Conservation (phyloP, 2,888 invertebrate genomes). For the Oligia strigilis region DNA sequence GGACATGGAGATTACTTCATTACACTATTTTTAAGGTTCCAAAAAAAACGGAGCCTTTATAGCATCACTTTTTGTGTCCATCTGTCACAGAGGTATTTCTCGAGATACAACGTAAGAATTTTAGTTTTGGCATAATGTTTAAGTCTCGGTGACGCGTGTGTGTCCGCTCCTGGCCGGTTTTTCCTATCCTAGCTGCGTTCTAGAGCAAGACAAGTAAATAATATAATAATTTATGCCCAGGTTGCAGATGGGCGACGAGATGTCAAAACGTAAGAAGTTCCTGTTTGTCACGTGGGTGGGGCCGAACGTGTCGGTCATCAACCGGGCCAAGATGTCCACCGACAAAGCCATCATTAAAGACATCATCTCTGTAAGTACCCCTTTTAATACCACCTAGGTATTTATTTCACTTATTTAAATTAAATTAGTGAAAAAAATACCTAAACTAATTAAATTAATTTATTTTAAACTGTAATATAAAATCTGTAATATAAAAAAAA, state of each 20-base stretch:
- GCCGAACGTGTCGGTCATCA: conserved; percentile 93
- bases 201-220: not conserved
- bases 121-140: not conserved
- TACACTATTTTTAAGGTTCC: too few species aligned
- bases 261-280: conserved; percentile 95
- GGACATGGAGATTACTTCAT: not conserved
- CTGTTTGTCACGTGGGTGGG: conserved; percentile 95
- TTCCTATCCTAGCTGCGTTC: not conserved
- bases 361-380: conserved; percentile 92
- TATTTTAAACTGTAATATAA: not conserved
- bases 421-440: too few species aligned
- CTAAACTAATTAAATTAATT: not conserved
- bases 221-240: conserved; percentile 70
- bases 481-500: not conserved
- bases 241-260: conserved; percentile 95
- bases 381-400: not conserved
- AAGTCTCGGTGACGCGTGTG: not conserved
- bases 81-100: not conserved
- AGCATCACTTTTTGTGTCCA: too few species aligned
- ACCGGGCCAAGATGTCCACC: conserved; percentile 95
- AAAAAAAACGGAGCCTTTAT: too few species aligned
- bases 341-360: conserved; percentile 95
- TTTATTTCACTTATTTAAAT: not conserved
- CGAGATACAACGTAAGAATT: not conserved
- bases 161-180: not conserved